These are phyloP conservation scores for Rallus limicola DNA, from an alignment of 2,113 vertebrate genomes.

Conservation along the genomic window DNA sequence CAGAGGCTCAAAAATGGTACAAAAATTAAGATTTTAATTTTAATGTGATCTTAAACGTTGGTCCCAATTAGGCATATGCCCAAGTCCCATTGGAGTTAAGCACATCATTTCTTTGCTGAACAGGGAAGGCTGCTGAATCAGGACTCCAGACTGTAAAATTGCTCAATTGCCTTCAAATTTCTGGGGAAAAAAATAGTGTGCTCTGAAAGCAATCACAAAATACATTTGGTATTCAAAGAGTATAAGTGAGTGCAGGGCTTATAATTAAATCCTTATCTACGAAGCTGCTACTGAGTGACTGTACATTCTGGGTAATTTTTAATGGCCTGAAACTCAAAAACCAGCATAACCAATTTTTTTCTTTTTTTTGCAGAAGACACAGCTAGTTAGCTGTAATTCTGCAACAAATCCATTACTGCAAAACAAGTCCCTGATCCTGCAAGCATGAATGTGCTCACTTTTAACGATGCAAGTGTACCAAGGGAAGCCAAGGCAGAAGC, in stretches of 20 bases:
- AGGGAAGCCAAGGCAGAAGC: background rate
- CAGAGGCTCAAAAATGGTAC: background rate
- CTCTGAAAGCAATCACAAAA: slow-evolving; percentile 69
- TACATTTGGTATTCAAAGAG: slow-evolving; percentile 69
- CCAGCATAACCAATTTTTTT: slow-evolving; percentile 46
- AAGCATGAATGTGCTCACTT: slow-evolving; percentile 12
- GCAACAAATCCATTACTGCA: slow-evolving; percentile 63
- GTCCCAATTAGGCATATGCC: slow-evolving; percentile 51
- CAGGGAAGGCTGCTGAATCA: slow-evolving; percentile 66
- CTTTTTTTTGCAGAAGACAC: slow-evolving; percentile 27
- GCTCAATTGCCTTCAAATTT: slow-evolving; percentile 70
- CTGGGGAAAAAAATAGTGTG: slow-evolving; percentile 40
- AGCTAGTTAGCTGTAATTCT: slow-evolving; percentile 62
- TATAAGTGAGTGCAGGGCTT: slow-evolving; percentile 64
- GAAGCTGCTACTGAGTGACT: slow-evolving; percentile 62
- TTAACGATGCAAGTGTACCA: background rate
- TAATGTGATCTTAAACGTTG: slow-evolving; percentile 55
- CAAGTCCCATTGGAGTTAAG: slow-evolving; percentile 54
- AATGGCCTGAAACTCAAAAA: slow-evolving; percentile 68
- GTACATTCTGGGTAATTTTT: slow-evolving; percentile 69
- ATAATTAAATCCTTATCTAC: slow-evolving; percentile 71
- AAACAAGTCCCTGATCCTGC: slow-evolving; percentile 48
- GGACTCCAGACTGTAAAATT: slow-evolving; percentile 68
- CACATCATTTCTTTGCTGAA: slow-evolving; percentile 54
- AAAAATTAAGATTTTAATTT: slow-evolving; percentile 62